Base-by-base conservation (phyloP, 2,113 vertebrate species). In the Pandion haliaetus region DNA sequence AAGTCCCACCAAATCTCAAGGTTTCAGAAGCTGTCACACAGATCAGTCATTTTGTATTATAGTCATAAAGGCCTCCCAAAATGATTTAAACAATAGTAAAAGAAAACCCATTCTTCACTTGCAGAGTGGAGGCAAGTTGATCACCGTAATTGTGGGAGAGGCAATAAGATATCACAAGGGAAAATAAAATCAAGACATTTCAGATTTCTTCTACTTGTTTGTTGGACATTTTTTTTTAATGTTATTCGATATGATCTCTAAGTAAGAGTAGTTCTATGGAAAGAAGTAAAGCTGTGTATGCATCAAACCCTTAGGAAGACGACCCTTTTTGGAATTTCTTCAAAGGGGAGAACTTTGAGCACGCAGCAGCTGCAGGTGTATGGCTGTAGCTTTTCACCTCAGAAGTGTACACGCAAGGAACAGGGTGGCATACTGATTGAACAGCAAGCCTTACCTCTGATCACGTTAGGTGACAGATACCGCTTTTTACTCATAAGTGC, bases 41-140 rank as follows among this genome's bases (percentile, higher is more conserved):
- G 26, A 89, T 96, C 87, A 95, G 49, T 93, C 78, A 95, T 80
- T 88, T 82, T 93, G 50, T 55, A 70, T 69, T 97, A 52, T 36
- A 90, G 57, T 87, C 32, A 70, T 42, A 89, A 95, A 76, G 10
- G 40, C 14, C 36, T 89, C 21, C 14, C 26, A 76, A 88, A 94
- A 93, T 61, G 1, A 63, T 72, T 95, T 94, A 57, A 87, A 66
- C 12, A 63, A 52, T 31, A 69, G 20, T 42, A 61, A 82, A 92
- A 94, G 49, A 87, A 86, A 93, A 62, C 0, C 1, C 21, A 52
- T 71, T n/a, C 10, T 95, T 95, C 80, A 45, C 38, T 81, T 71
- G 17, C 42, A 85, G 65, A 59, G 4, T 42, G 42, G 36, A 90
- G 32, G 42, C 29, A 94, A 70, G n/a, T 66, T 77, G 38, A 93